phyloP scores from a whole-genome alignment of 2,797 vertebrate genomes.

The Periparus ater region DNA sequence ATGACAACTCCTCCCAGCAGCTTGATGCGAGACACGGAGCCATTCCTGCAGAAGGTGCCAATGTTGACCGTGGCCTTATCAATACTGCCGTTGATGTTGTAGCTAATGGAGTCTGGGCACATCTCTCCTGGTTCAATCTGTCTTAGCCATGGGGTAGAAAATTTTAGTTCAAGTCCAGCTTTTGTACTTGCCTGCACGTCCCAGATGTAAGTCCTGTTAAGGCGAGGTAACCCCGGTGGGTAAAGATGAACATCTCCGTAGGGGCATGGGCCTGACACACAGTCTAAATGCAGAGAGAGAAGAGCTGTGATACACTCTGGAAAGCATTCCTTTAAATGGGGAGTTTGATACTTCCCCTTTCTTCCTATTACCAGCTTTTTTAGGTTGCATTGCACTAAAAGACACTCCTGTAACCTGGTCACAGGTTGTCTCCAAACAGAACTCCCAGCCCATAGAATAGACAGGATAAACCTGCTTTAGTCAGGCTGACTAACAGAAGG shows the following conservation, averaged over 20 bases:
- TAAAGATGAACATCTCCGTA: constrained; percentile 76
- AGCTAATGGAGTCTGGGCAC: constrained; percentile 81
- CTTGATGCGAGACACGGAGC: constrained; percentile 76
- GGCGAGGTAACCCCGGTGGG: constrained; percentile 72
- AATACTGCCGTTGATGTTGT: constrained; percentile 72
- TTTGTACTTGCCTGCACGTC: constrained; percentile 76
- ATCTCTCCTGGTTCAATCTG: constrained; percentile 80
- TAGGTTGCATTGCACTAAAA: not conserved
- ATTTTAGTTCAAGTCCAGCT: constrained; percentile 82
- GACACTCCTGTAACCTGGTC: not conserved
- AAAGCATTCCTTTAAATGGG: not conserved
- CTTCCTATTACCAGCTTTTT: not conserved
- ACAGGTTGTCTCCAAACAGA: not conserved
- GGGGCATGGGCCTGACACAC: constrained; percentile 73
- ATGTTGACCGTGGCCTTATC: constrained; percentile 51
- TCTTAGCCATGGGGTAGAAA: constrained; percentile 80
- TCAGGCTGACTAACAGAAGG: not conserved
- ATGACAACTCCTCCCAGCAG: constrained; percentile 72
- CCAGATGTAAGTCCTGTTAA: constrained; percentile 88
- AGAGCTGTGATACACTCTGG: not conserved
- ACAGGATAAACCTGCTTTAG: constrained; percentile 39
- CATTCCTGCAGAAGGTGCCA: constrained; percentile 77
- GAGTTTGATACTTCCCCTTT: not conserved
- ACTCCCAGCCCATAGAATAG: not conserved
- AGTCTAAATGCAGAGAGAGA: constrained; percentile 70